Percentiles rank a stretch among this genome's conserved stretches.
Evolutionary conservation across 2,888 invertebrate species (phyloP).

Genomic region (Lasioglossum lativentre): DNA sequence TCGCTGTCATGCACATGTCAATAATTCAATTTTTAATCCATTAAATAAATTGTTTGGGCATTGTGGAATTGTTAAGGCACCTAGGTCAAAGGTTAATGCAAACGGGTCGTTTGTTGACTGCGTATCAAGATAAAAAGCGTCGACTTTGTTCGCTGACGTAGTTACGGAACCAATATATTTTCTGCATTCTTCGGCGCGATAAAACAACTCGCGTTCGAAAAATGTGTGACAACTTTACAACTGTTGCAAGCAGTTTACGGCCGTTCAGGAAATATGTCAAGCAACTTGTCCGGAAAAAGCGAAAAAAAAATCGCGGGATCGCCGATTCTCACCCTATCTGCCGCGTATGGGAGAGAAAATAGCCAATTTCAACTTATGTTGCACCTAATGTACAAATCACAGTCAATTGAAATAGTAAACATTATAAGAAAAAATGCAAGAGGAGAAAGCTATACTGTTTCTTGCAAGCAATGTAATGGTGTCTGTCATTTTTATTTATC

Average conservation of each 20-base stretch:
- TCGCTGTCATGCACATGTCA: background rate
- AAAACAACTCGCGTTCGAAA: constrained; percentile 12
- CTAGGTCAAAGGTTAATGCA: background rate
- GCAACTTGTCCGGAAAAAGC: background rate
- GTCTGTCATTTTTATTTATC: too few relatives aligned
- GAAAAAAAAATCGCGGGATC: background rate
- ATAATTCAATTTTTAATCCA: background rate
- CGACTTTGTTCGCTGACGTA: background rate
- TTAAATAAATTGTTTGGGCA: background rate
- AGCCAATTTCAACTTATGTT: background rate
- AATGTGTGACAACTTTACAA: constrained; percentile 25
- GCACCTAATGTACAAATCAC: background rate
- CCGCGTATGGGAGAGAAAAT: background rate
- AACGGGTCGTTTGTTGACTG: background rate
- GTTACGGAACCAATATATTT: constrained; percentile 14
- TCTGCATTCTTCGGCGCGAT: constrained; percentile 17
- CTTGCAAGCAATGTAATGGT: too few relatives aligned
- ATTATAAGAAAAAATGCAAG: too few relatives aligned
- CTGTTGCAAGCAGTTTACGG: constrained; percentile 3
- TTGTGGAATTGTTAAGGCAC: background rate
- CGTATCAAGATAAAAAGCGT: background rate
- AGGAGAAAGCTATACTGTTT: too few relatives aligned
- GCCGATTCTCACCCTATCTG: background rate
- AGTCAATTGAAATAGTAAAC: background rate
- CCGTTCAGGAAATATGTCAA: constrained; percentile 17